Evolutionary conservation across 30 jellyfish, hydroid and myxozoan species (phyloP).

Genomic region (Cassiopea andromeda): DNA sequence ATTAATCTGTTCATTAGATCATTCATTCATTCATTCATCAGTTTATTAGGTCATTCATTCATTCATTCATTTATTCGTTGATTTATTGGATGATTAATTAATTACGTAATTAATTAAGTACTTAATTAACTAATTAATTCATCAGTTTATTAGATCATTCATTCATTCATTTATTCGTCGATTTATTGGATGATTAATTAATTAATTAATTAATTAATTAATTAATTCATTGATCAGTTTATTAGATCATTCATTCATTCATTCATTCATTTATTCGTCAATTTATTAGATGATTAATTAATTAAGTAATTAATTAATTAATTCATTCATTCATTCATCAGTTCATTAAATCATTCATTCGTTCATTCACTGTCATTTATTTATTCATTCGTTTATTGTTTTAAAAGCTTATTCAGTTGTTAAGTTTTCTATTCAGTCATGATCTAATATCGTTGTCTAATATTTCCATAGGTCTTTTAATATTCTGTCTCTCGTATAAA

Average conservation of each 20-base stretch:
- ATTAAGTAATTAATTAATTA: too few species aligned
- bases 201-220: not conserved
- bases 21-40: not conserved
- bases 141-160: not conserved
- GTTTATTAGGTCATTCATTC: not conserved
- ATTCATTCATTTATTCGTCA: not conserved
- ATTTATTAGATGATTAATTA: not conserved
- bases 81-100: not conserved
- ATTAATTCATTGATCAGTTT: not conserved
- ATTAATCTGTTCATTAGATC: not conserved
- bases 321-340: not conserved
- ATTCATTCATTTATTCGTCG: not conserved
- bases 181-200: not conserved
- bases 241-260: not conserved
- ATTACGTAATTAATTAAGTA: not conserved
- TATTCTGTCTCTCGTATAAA: too few species aligned
- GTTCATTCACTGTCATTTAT: too few species aligned
- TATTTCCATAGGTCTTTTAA: too few species aligned
- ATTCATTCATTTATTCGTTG: not conserved
- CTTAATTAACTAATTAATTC: not conserved
- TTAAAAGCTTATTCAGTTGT: too few species aligned
- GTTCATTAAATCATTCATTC: not conserved
- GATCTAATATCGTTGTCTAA: too few species aligned
- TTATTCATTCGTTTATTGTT: not conserved
- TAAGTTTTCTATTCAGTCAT: not conserved